These are phyloP conservation scores for Erebia aethiops DNA, from an alignment of 2,888 invertebrate species.

Conservation along the genomic window DNA sequence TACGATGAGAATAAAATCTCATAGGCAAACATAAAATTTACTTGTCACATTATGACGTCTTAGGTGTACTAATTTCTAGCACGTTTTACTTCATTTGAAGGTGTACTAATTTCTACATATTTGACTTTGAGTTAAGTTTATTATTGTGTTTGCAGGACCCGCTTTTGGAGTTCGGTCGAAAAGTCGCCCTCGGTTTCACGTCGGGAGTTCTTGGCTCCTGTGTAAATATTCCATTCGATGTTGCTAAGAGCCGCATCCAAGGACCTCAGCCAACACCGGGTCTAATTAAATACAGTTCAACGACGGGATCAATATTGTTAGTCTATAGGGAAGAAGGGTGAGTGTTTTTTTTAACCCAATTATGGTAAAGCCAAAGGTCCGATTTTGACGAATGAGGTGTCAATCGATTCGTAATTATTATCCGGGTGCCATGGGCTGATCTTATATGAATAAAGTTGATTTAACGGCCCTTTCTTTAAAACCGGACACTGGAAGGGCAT, in stretches of 20 bases:
- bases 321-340: constrained; percentile 96
- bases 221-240: constrained; percentile 97
- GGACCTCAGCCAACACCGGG: constrained; percentile 92
- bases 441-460: no score
- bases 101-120: neutral
- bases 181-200: constrained; percentile 92
- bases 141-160: constrained; percentile 82
- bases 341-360: constrained; percentile 46
- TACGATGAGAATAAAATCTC: no score
- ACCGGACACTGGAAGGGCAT: no score
- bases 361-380: no score
- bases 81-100: no score
- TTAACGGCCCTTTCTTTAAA: no score
- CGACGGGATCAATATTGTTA: constrained; percentile 86
- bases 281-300: constrained; percentile 89
- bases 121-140: neutral
- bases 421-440: no score
- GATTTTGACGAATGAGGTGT: no score
- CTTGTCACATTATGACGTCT: no score
- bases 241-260: constrained; percentile 97
- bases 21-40: no score
- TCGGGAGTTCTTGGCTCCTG: constrained; percentile 94
- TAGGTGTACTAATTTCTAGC: no score
- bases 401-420: no score
- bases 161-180: constrained; percentile 87